phyloP scores from a whole-genome alignment of 1,140 invertebrate species.

The Drosophila insularis region DNA sequence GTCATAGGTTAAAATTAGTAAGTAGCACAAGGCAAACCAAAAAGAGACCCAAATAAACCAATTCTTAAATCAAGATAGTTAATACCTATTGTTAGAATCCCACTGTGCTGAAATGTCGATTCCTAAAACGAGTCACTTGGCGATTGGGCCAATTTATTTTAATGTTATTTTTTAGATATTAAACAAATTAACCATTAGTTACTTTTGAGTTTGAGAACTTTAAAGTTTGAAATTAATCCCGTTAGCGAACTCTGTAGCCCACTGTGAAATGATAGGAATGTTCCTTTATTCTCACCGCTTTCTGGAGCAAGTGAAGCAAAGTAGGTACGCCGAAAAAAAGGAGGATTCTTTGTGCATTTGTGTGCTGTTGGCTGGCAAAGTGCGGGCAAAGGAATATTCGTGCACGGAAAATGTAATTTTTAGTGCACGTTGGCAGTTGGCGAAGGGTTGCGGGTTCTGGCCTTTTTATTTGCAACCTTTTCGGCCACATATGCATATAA shows the following conservation, averaged over 20 bases:
- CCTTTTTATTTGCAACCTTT: constrained; percentile 11
- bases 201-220: no score
- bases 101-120: constrained; percentile 48
- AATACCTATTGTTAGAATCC: not conserved
- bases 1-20: no score
- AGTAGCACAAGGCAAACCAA: no score
- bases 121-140: not conserved
- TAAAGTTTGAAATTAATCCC: no score
- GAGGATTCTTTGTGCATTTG: constrained; percentile 71
- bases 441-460: not conserved
- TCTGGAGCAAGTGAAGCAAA: constrained; percentile 24
- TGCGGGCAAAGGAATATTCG: constrained; percentile 57
- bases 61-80: not conserved
- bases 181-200: no score
- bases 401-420: constrained; percentile 78
- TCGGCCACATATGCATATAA: constrained; percentile 66
- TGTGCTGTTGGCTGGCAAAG: constrained; percentile 59
- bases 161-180: no score
- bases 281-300: constrained; percentile 22
- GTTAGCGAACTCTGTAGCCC: no score
- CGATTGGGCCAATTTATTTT: no score
- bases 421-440: constrained; percentile 54
- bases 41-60: no score
- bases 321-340: constrained; percentile 50
- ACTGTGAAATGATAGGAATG: constrained; percentile 18